Base-by-base conservation (phyloP, 23 tunicate species). In the Diplosoma virens region DNA sequence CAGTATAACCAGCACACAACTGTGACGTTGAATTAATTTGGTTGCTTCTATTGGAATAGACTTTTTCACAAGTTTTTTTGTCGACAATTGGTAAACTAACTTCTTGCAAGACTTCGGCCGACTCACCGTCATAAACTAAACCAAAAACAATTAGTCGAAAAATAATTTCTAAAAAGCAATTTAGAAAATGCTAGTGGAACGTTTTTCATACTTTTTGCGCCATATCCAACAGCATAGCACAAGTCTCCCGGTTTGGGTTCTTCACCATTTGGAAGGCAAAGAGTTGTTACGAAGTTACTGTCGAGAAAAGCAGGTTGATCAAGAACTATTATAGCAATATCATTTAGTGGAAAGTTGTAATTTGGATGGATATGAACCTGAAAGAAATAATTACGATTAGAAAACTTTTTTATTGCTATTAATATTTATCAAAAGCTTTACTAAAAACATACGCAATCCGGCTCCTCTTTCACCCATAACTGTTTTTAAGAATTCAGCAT, bases 1-100 rank as follows among this genome's bases (percentile, higher is more conserved):
- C 79, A 22, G 0, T 32, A 28, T 54, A 68, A 5, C 92, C 92
- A 36, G 92, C 92, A 41, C 92, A 85, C n/a, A 79, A 32, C 78
- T 60, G 66, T 3, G 56, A 48, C 20, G 31, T 33, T 17, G 58
- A 37, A 23, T 78, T 78, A 27, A 65, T 16, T 54, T 72, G 66
- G 18, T 41, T n/a, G 3, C 36, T 66, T 25, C 47, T 34, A 20
- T 56, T 41, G 0, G 59, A 53, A 27, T 66, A 84, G 18, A 76
- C 72, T 41, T 67, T 29, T 32, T 65, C 31, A 24, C 89, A 84
- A n/a, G 46, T 58, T 0, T 65, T 58, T 1, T 50, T 29, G 11
- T 66, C 71, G 30, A 77, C 77, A 6, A 84, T 66, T 6, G 89
- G 89, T n/a, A 84, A 31, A 30, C 16, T 60, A 5, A 77, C 89